phyloP scores from a whole-genome alignment of 2,113 vertebrate genomes.

The Isichthys henryi region DNA sequence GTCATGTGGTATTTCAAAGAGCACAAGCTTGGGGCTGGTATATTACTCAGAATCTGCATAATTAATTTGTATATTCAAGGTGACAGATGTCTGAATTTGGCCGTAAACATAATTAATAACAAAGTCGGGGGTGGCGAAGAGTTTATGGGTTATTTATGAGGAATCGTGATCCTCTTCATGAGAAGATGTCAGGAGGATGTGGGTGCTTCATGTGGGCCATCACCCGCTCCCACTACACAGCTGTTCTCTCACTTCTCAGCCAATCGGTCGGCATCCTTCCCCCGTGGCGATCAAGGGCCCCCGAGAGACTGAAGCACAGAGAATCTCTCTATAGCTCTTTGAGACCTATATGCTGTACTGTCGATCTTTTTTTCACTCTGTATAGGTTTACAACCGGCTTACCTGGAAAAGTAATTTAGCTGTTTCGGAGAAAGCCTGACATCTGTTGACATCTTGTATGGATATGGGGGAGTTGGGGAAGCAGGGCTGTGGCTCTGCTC shows the following conservation, averaged over 20 bases:
- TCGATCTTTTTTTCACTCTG: not conserved
- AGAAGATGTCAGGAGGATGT: conserved; percentile 39
- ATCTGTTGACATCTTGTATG: conserved; percentile 29
- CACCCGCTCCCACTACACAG: conserved; percentile 55
- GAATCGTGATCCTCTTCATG: conserved; percentile 47
- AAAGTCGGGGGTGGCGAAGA: conserved; percentile 64
- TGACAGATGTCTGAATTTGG: conserved; percentile 75
- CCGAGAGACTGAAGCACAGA: not conserved
- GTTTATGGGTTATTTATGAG: conserved; percentile 72
- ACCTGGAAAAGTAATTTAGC: not conserved
- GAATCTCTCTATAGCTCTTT: not conserved
- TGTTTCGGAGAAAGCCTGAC: conserved; percentile 25
- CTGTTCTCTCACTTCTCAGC: conserved; percentile 36
- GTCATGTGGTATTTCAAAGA: not conserved
- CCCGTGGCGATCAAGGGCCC: not conserved
- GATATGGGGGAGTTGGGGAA: not conserved
- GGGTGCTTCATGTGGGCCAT: conserved; percentile 41
- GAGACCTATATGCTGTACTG: not conserved
- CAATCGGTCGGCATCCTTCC: conserved; percentile 20
- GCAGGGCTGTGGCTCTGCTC: not conserved
- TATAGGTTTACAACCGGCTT: conserved; percentile 20
- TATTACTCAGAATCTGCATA: conserved; percentile 62
- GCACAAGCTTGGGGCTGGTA: conserved; percentile 36
- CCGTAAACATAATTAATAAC: conserved; percentile 69
- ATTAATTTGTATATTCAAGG: conserved; percentile 71